Conservation (phyloP, 2,113 vertebrate species). For the Romanogobio albipinnatus region DNA sequence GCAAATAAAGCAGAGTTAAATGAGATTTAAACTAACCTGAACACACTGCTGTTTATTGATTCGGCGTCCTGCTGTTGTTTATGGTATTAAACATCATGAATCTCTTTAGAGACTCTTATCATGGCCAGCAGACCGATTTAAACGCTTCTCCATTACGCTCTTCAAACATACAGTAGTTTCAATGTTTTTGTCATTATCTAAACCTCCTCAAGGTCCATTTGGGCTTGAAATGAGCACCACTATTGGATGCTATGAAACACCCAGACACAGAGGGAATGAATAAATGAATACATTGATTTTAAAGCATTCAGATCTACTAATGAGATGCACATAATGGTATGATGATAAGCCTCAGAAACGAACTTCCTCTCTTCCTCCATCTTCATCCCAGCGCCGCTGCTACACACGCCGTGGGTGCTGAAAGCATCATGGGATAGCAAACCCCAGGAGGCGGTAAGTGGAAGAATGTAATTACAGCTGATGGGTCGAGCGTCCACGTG, state of each 20-base stretch:
- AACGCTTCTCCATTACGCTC: slow-evolving; percentile 49
- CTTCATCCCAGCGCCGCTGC: not conserved
- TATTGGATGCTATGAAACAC: not conserved
- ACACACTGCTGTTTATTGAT: not conserved
- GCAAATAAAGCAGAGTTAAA: slow-evolving; percentile 14
- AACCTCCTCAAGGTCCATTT: slow-evolving; percentile 45
- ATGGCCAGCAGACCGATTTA: slow-evolving; percentile 44
- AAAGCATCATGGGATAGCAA: slow-evolving; percentile 20
- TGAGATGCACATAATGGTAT: not conserved
- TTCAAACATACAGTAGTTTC: slow-evolving; percentile 34
- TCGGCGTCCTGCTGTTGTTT: not conserved
- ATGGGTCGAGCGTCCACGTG: not conserved
- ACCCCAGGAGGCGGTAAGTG: slow-evolving; percentile 18
- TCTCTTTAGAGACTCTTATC: slow-evolving; percentile 47
- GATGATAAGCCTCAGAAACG: not conserved
- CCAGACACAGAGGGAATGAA: not conserved
- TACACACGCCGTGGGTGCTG: not conserved
- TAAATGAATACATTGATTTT: slow-evolving; percentile 27
- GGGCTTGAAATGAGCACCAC: slow-evolving; percentile 10
- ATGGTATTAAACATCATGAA: slow-evolving; percentile 41
- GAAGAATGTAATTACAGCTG: slow-evolving; percentile 38
- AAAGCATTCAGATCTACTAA: not conserved
- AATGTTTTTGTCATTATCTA: slow-evolving; percentile 44
- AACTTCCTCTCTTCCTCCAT: not conserved
- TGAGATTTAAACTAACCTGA: slow-evolving; percentile 8